Base-by-base conservation (phyloP, 2,113 vertebrate species). In the Phylloscopus trochilus region DNA sequence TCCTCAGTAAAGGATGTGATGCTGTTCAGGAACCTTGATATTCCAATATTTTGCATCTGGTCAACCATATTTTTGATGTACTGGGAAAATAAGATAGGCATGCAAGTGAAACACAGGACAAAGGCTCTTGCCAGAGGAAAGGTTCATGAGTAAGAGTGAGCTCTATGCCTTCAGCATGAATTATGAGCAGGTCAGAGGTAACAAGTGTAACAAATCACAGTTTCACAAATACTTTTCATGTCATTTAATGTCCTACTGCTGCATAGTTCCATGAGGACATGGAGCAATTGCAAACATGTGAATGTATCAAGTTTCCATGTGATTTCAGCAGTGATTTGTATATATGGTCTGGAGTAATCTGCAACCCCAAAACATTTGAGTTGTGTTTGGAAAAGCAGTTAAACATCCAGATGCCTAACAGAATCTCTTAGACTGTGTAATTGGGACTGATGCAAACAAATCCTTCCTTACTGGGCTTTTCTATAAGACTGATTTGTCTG, bases 151-250 rank as follows among this genome's bases (percentile, higher is more conserved):
- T 47, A 62, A 58, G 37, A 62, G 31, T 30, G 37, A 93, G 46
- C 19, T 35, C 18, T 78, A 24, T 69, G 49, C 67, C 53, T 82
- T 91, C 58, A 93, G 62, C 41, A 53, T 58, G 72, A 93, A 62
- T 94, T 92, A 88, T 0, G 20, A 76, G 37, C 13, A 69, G 93
- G 89, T 85, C 87, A 89, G 84, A 89, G 81, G 81, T 95, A 92
- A 95, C 3, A 2, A 96, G 81, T 56, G 62, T 85, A 85, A 92
- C 53, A 58, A 85, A 92, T 89, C 30, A 33, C 44, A 37, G 41
- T 75, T 92, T 49, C 63, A 62, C 46, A 89, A 92, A 51, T 56
- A 37, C 49, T 92, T 95, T 93, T 76, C 87, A 89, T 68, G 59
- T 81, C 55, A 55, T 82, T 97, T 95, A 89, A 84, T 0, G 0